These are phyloP conservation scores for Lycocerus yunnanus DNA, from an alignment of 2,888 invertebrate species.

Conservation along the genomic window DNA sequence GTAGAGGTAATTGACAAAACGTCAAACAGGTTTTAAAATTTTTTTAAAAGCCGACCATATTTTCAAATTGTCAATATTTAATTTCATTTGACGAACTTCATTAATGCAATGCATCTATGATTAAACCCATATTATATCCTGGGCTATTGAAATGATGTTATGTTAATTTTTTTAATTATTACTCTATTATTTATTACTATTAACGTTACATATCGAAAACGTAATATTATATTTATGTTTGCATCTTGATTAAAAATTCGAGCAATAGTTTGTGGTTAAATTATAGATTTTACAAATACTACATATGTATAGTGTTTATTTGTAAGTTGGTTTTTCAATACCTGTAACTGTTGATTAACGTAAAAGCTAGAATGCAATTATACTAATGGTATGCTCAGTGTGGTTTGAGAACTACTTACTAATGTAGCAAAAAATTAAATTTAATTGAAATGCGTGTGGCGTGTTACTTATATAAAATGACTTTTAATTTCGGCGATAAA, in stretches of 20 bases:
- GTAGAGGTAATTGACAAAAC: too few relatives aligned
- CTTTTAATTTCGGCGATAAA: not conserved
- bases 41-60: too few relatives aligned
- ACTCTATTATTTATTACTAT: too few relatives aligned
- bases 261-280: not conserved
- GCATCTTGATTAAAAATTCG: not conserved
- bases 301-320: too few relatives aligned
- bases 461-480: not conserved
- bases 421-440: not conserved
- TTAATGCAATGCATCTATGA: too few relatives aligned
- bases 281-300: not conserved
- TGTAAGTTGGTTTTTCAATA: not conserved
- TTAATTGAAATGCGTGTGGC: not conserved
- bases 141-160: too few relatives aligned
- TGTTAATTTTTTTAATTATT: too few relatives aligned
- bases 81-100: too few relatives aligned
- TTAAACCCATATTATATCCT: too few relatives aligned
- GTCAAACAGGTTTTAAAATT: too few relatives aligned
- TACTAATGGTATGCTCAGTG: not conserved
- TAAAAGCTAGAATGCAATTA: not conserved
- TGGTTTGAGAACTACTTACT: not conserved
- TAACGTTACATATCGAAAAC: too few relatives aligned
- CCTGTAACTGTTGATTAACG: not conserved
- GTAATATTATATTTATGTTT: not conserved
- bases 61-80: too few relatives aligned